Evolutionary conservation across 2,113 vertebrate genomes (phyloP).

Genomic region (Microcebus tavaratra): DNA sequence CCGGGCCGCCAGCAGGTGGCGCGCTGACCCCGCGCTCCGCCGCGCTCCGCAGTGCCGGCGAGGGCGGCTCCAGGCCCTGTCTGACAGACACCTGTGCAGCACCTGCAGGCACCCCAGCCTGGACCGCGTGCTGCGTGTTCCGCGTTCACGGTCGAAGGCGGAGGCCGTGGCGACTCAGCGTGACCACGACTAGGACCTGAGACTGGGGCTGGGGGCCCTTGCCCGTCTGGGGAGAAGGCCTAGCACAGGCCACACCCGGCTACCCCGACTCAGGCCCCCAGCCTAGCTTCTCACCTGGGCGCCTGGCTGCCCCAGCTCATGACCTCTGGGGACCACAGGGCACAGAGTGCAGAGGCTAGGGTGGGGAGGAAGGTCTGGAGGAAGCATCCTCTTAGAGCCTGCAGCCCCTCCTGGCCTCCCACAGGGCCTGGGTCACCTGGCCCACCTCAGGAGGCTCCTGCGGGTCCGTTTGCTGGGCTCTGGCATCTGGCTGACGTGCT

Average conservation of each 20-base stretch:
- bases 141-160: background rate
- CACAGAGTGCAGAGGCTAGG: background rate
- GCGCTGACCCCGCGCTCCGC: conserved; percentile 30
- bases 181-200: background rate
- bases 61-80: too few species aligned
- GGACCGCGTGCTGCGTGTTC: background rate
- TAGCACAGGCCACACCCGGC: background rate
- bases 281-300: background rate
- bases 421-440: background rate
- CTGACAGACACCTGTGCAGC: background rate
- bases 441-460: background rate
- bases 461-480: background rate
- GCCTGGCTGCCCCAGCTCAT: too few species aligned
- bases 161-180: background rate
- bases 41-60: background rate
- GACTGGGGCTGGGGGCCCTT: background rate
- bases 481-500: background rate
- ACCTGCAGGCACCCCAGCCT: background rate
- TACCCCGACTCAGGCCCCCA: background rate
- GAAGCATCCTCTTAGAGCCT: background rate
- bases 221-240: background rate
- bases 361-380: background rate
- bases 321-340: background rate
- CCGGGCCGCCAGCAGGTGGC: conserved; percentile 75
- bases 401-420: background rate